A percentile compares a stretch with the other conserved stretches of the same genome.
These are phyloP conservation scores for Hoplodrina blanda DNA, from an alignment of 2,888 invertebrate genomes.

Conservation along the genomic window DNA sequence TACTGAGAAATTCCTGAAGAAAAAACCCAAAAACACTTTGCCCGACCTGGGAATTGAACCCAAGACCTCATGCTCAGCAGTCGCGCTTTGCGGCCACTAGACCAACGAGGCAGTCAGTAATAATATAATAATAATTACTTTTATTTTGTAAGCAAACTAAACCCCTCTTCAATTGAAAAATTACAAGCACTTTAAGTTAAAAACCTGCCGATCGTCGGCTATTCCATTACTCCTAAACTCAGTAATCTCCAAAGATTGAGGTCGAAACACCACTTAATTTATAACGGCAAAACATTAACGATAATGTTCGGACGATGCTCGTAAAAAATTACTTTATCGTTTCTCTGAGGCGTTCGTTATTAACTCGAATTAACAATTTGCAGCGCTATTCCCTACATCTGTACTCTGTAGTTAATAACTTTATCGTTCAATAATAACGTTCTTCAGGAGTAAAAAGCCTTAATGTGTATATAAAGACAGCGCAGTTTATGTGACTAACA, in stretches of 20 bases:
- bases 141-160: background rate
- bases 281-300: conserved; percentile 83
- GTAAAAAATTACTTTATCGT: conserved; percentile 85
- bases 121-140: background rate
- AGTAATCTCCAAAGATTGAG: conserved; percentile 66
- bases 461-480: conserved; percentile 64
- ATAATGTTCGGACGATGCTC: conserved; percentile 79
- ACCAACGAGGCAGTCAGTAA: no score
- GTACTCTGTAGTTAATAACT: conserved; percentile 75
- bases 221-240: conserved; percentile 63
- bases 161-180: conserved; percentile 20
- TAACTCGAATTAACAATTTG: conserved; percentile 87
- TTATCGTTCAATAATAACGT: conserved; percentile 81
- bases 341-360: conserved; percentile 80
- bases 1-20: no score
- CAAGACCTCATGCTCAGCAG: no score
- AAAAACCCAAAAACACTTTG: no score
- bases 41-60: no score
- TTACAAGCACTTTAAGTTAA: conserved; percentile 47
- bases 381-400: conserved; percentile 79
- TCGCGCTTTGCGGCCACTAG: no score
- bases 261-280: conserved; percentile 80
- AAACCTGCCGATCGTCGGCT: conserved; percentile 49
- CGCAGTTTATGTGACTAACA: conserved; percentile 79
- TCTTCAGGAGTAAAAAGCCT: conserved; percentile 62